Percentiles rank a stretch among this genome's conserved stretches.
phyloP scores from a whole-genome alignment of 2,797 vertebrate genomes.

The Ptychadena robeensis region DNA sequence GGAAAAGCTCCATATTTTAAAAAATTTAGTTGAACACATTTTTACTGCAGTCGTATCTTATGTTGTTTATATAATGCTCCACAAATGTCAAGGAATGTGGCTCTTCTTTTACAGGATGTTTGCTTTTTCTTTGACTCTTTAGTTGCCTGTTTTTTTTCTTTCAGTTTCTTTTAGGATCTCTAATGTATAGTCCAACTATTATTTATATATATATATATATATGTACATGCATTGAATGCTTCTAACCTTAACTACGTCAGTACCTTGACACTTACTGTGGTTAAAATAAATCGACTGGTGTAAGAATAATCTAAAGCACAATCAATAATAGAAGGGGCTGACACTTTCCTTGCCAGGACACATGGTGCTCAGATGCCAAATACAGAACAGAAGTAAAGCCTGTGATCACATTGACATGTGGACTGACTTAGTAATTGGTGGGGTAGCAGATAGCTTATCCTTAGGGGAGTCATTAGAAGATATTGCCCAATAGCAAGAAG shows the following conservation, averaged over 20 bases:
- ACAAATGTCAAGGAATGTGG: not conserved
- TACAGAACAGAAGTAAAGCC: too few relatives aligned
- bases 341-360: slow-evolving; percentile 16
- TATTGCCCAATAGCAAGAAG: not conserved
- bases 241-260: not conserved
- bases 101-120: not conserved
- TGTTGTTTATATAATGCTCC: not conserved
- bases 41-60: not conserved
- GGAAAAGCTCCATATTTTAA: not conserved
- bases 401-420: slow-evolving; percentile 19
- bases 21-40: not conserved
- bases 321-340: not conserved
- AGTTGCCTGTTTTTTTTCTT: slow-evolving; percentile 1
- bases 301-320: not conserved
- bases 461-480: not conserved
- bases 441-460: not conserved
- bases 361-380: slow-evolving; percentile 26
- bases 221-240: not conserved
- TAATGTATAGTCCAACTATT: slow-evolving; percentile 11
- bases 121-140: slow-evolving; percentile 16
- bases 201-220: not conserved
- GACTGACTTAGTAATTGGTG: slow-evolving; percentile 24
- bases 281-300: not conserved
- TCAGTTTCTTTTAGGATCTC: slow-evolving; percentile 21
- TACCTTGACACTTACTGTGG: not conserved